Percentiles rank a stretch among this genome's conserved stretches.
Conservation (phyloP, 2,888 invertebrate species). For the Pycnomerus fuliginosus region DNA sequence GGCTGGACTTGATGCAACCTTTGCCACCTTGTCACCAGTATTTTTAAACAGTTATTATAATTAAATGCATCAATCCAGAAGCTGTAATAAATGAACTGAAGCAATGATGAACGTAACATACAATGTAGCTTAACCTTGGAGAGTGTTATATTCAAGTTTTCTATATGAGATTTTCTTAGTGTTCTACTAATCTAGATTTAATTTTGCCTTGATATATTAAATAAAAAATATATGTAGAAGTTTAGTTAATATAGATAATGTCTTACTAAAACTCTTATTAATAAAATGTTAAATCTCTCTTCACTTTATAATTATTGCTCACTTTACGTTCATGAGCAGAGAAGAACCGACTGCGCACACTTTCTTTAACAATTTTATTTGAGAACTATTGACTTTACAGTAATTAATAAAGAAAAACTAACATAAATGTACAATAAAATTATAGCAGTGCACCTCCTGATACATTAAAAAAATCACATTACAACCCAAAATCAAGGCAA, state of each 20-base stretch:
- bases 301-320: conserved; percentile 1
- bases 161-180: conserved; percentile 41
- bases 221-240: conserved; percentile 39
- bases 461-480: background rate
- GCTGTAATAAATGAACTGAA: conserved; percentile 10
- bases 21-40: conserved; percentile 2
- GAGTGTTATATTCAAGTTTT: conserved; percentile 32
- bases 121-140: conserved; percentile 25
- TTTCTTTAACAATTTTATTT: conserved; percentile 31
- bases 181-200: conserved; percentile 45
- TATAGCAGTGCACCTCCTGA: conserved; percentile 24
- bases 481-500: conserved; percentile 44
- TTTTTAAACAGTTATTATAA: conserved; percentile 10
- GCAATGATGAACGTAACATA: conserved; percentile 14
- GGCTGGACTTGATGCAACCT: too few relatives aligned
- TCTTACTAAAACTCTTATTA: conserved; percentile 43
- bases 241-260: conserved; percentile 43
- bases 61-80: conserved; percentile 7
- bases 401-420: conserved; percentile 14
- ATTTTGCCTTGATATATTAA: conserved; percentile 43
- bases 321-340: background rate
- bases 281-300: conserved; percentile 42
- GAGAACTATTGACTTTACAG: conserved; percentile 28
- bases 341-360: too few relatives aligned
- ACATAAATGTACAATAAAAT: conserved; percentile 15